These are phyloP conservation scores for Choloepus didactylus DNA, from an alignment of 2,797 vertebrate species.

Conservation along the genomic window DNA sequence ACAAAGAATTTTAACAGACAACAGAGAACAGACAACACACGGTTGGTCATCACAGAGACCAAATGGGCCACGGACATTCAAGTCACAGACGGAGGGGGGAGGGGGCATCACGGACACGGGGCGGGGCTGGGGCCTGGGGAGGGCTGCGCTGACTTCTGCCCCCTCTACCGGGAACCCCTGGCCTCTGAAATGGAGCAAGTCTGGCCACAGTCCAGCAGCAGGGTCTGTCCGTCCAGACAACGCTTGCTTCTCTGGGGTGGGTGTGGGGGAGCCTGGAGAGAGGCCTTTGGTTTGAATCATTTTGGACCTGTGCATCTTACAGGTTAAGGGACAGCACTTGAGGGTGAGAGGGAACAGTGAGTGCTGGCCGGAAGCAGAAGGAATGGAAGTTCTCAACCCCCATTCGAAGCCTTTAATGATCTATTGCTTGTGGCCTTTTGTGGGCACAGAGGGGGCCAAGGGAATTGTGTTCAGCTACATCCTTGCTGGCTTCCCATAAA, in stretches of 20 bases:
- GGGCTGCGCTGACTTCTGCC: neutral
- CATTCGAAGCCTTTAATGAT: neutral
- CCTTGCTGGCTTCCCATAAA: neutral
- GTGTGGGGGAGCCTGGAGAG: neutral
- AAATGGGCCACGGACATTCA: conserved; percentile 89
- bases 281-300: neutral
- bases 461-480: neutral
- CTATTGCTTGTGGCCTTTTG: neutral
- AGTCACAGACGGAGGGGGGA: conserved; percentile 88
- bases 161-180: neutral
- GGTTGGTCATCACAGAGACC: conserved; percentile 92
- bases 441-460: conserved; percentile 50
- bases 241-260: neutral
- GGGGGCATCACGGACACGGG: conserved; percentile 86
- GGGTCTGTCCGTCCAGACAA: neutral
- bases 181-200: neutral
- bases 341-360: neutral
- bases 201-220: neutral
- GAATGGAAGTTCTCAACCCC: neutral
- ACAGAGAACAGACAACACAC: conserved; percentile 94
- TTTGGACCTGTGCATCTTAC: neutral
- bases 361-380: neutral
- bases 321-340: neutral
- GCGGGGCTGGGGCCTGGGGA: neutral
- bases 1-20: conserved; percentile 98